Evolutionary conservation across 2,888 invertebrate species (phyloP).

Genomic region (Thecocarcelia acutangulata): DNA sequence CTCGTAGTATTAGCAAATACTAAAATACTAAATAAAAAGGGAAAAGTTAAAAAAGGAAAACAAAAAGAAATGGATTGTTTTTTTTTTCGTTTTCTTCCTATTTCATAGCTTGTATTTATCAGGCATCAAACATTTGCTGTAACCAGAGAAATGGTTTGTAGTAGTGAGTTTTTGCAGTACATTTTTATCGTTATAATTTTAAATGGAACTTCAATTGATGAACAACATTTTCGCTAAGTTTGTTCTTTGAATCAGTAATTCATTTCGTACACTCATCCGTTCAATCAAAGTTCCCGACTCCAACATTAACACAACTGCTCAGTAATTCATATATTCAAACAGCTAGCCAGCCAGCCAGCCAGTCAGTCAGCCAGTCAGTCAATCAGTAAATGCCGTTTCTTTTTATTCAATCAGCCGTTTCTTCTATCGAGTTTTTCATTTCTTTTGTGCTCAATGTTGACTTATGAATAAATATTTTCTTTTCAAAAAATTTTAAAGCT

Average conservation of each 20-base stretch:
- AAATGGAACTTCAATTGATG: slow-evolving; percentile 60
- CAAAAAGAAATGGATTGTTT: slow-evolving; percentile 48
- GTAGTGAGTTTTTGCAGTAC: slow-evolving; percentile 4
- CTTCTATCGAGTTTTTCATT: slow-evolving; percentile 37
- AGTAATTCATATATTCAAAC: slow-evolving; percentile 34
- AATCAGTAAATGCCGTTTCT: slow-evolving; percentile 8
- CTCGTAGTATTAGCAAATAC: slow-evolving; percentile 62
- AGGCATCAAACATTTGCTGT: slow-evolving; percentile 56
- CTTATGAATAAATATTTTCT: slow-evolving; percentile 65
- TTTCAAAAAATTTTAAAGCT: slow-evolving; percentile 42
- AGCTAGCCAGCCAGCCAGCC: slow-evolving; percentile 9
- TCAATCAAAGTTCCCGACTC: slow-evolving; percentile 23
- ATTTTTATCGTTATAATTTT: slow-evolving; percentile 61
- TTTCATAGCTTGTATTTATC: slow-evolving; percentile 17
- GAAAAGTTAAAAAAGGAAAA: slow-evolving; percentile 10
- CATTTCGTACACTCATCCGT: slow-evolving; percentile 60
- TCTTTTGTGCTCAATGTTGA: slow-evolving; percentile 38
- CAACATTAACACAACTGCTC: slow-evolving; percentile 12
- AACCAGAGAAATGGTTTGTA: slow-evolving; percentile 8
- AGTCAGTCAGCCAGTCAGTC: slow-evolving; percentile 38
- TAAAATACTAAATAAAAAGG: slow-evolving; percentile 7
- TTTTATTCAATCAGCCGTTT: slow-evolving; percentile 32
- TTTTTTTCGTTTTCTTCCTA: not conserved
- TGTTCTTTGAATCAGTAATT: slow-evolving; percentile 65
- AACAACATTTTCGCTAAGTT: slow-evolving; percentile 48